Evolutionary conservation across 2,888 invertebrate genomes (phyloP).

Genomic region (Agrotis clavis): DNA sequence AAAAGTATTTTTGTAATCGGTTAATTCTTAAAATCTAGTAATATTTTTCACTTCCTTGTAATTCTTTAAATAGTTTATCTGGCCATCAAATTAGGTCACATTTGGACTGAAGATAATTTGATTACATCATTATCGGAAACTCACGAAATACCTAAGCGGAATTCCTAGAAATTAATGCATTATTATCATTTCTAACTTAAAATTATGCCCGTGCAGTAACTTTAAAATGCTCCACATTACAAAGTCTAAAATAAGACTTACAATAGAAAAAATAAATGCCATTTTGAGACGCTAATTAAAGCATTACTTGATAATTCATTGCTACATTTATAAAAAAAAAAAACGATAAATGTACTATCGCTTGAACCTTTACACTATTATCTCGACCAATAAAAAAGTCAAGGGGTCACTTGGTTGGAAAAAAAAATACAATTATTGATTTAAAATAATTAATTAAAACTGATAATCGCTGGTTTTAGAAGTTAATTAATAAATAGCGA

Average conservation of each 20-base stretch:
- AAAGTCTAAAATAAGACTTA: constrained; percentile 72
- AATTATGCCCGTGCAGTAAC: constrained; percentile 39
- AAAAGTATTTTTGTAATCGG: background rate
- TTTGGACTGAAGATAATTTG: constrained; percentile 2
- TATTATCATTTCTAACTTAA: constrained; percentile 28
- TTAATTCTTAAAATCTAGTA: constrained; percentile 10
- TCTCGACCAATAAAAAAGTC: constrained; percentile 69
- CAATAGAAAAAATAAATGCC: constrained; percentile 81
- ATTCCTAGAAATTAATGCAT: constrained; percentile 36
- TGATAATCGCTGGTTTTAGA: constrained; percentile 70
- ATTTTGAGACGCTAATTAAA: constrained; percentile 69
- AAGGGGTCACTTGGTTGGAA: constrained; percentile 72
- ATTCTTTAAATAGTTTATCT: background rate
- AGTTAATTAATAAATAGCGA: constrained; percentile 70
- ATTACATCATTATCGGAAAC: constrained; percentile 27
- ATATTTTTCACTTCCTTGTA: constrained; percentile 17
- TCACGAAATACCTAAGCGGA: constrained; percentile 12
- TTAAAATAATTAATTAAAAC: constrained; percentile 74
- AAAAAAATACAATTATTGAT: constrained; percentile 76
- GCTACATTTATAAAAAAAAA: constrained; percentile 72
- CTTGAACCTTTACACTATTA: constrained; percentile 72
- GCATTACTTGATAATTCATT: constrained; percentile 70
- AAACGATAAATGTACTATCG: constrained; percentile 69
- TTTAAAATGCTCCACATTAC: constrained; percentile 49
- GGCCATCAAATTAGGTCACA: constrained; percentile 27